Evolutionary conservation across 2,113 vertebrate species (phyloP).

Genomic region (Zapornia atra): DNA sequence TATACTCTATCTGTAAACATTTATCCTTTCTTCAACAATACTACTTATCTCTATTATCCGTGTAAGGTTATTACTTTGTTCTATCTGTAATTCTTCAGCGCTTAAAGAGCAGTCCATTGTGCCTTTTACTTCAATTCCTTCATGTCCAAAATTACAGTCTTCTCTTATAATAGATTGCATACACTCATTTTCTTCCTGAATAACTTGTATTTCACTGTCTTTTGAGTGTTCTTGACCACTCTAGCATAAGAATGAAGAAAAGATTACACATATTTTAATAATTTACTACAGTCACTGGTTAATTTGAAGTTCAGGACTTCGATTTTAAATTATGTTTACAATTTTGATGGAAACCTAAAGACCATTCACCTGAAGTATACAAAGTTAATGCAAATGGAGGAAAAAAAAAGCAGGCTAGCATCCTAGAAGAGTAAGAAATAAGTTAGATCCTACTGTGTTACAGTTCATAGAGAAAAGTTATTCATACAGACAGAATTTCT

Average conservation of each 20-base stretch:
- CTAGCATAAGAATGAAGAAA: constrained; percentile 55
- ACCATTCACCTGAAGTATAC: background rate
- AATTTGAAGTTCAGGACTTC: background rate
- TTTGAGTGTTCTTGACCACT: constrained; percentile 37
- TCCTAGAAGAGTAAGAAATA: background rate
- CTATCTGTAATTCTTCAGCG: background rate
- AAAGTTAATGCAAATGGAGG: background rate
- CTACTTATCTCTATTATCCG: constrained; percentile 9
- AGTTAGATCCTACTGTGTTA: background rate
- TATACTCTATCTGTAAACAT: background rate
- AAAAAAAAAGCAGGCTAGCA: background rate
- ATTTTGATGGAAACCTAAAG: background rate
- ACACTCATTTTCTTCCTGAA: background rate
- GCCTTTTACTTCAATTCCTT: constrained; percentile 48
- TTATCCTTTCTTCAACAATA: background rate
- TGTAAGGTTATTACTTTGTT: constrained; percentile 33
- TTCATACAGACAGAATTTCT: background rate
- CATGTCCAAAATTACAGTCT: background rate
- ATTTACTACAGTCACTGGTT: background rate
- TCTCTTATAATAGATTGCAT: constrained; percentile 7
- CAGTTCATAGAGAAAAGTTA: background rate
- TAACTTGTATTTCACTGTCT: constrained; percentile 17
- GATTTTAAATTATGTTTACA: background rate
- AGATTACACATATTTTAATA: background rate
- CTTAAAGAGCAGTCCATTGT: background rate